A percentile compares a stretch with the other conserved stretches of the same genome.
These are phyloP conservation scores for Equus przewalskii DNA, from an alignment of 2,113 vertebrate genomes.

Conservation along the genomic window DNA sequence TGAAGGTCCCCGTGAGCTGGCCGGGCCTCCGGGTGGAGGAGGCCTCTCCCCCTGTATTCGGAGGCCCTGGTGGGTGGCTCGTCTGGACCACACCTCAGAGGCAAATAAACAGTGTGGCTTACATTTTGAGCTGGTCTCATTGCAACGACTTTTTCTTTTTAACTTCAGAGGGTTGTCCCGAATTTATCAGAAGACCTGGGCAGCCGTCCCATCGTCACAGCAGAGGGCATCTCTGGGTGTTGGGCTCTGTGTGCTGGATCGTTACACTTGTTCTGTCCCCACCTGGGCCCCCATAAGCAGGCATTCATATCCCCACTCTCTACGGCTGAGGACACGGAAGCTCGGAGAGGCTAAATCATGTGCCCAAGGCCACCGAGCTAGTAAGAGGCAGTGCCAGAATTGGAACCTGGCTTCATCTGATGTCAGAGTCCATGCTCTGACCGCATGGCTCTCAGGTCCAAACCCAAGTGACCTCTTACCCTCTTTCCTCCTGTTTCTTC, in stretches of 20 bases:
- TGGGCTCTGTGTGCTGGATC: background rate
- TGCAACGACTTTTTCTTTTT: background rate
- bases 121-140: background rate
- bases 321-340: background rate
- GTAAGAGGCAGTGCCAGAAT: background rate
- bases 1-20: background rate
- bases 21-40: background rate
- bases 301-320: background rate
- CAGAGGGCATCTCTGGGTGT: background rate
- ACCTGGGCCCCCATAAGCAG: background rate
- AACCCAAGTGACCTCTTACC: background rate
- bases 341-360: background rate
- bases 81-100: background rate
- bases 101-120: slow-evolving; percentile 61
- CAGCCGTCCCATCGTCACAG: background rate
- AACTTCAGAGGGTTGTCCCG: background rate
- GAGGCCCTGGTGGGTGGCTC: background rate
- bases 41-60: background rate
- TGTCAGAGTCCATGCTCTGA: background rate
- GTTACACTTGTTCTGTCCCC: background rate
- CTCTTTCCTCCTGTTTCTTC: background rate
- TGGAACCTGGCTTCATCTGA: background rate
- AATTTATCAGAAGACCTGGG: background rate
- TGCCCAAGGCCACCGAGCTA: background rate
- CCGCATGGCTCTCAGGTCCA: background rate